Evolutionary conservation across 2,113 vertebrate species (phyloP), one percentile per base, ranked within the genome.

Genomic region (Phoenicopterus ruber): DNA sequence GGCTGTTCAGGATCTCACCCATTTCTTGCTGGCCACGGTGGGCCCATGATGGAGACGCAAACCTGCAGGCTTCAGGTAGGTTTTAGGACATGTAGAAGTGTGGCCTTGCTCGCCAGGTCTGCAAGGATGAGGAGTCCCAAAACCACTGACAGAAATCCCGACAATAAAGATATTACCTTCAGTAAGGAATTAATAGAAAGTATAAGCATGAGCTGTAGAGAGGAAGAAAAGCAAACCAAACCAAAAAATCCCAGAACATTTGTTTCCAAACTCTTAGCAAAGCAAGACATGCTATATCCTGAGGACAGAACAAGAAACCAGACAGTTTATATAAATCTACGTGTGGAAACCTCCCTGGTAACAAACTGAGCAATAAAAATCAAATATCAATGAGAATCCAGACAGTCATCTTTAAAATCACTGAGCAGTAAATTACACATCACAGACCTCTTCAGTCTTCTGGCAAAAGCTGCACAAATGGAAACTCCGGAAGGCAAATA

Each of bases 371-470:
- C 74, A 93, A 87, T 91, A 95, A 94, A 88, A 95, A 84, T 65
- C 28, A 94, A 83, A 47, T 96, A 96, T 96, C 78, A 90, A 50
- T 90, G 63, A 90, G 66, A 80, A 92, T 93, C 74, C 74, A 95
- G 94, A 91, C 82, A 96, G 86, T 93, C 81, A 63, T 91, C 88
- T 95, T 95, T 93, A 74, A 95, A 94, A 93, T 91, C 85, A 85
- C 74, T 59, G 25, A 88, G 55, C 47, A 85, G 74, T 82, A 96
- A 91, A 93, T 91, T 85, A 94, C 18, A 86, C 26, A 80, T 91
- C 74, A 74, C 78, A 81, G 85, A 69, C 82, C 46, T 83, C 81
- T 89, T 92, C 74, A 81, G 80, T 42, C n/a, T 94, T 59, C 71
- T 96, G 94, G 82, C 87, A 92, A 94, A 90, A 88, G 50, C 84